A percentile compares a stretch with the other conserved stretches of the same genome.
These are phyloP conservation scores for Irena cyanogastra DNA, from an alignment of 2,113 vertebrate genomes.

Conservation along the genomic window DNA sequence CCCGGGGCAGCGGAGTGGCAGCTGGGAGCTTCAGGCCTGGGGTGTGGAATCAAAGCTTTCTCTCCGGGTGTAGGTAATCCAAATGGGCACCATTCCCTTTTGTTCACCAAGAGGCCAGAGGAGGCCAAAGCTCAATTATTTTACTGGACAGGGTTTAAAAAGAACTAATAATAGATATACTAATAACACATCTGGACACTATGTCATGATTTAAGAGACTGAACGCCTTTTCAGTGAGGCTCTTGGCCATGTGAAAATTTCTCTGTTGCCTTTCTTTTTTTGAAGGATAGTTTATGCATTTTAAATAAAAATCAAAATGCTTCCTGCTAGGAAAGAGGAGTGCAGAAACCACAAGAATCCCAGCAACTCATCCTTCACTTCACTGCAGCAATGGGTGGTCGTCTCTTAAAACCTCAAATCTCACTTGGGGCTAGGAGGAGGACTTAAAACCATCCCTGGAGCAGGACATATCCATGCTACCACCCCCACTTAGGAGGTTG, in stretches of 20 bases:
- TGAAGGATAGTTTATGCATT: background rate
- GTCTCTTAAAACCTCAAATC: background rate
- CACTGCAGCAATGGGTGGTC: background rate
- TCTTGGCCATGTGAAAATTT: background rate
- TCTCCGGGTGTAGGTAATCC: background rate
- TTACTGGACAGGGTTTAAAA: background rate
- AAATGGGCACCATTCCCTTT: constrained; percentile 18
- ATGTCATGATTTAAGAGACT: background rate
- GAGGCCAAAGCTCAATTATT: background rate
- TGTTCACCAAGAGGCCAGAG: background rate
- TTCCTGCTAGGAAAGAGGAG: background rate
- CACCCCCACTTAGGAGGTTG: background rate
- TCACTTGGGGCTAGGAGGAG: background rate
- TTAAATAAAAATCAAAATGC: constrained; percentile 16
- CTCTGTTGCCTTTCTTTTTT: background rate
- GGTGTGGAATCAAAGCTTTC: constrained; percentile 6
- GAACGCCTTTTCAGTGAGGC: background rate
- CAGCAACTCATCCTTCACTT: background rate
- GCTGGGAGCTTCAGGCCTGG: background rate
- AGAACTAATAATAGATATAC: constrained; percentile 1
- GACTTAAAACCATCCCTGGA: background rate
- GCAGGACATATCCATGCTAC: background rate
- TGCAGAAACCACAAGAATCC: background rate
- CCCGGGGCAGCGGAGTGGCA: background rate
- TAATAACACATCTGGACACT: constrained; percentile 18